Conservation (phyloP, 2,113 vertebrate genomes). For the Megaceryle torquata region DNA sequence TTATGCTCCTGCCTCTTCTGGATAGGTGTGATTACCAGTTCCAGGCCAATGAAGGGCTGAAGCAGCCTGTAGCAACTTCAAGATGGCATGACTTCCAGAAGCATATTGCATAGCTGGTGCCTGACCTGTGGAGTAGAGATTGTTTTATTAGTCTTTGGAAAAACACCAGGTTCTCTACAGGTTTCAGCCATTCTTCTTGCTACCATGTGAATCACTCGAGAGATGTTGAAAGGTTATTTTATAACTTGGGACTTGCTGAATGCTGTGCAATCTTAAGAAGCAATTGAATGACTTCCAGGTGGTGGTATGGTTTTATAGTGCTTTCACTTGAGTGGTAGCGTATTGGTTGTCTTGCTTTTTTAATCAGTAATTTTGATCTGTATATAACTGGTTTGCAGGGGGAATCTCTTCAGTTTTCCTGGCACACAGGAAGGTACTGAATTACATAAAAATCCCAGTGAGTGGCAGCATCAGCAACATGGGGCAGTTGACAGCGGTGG, state of each 20-base stretch:
- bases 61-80: neutral
- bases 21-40: neutral
- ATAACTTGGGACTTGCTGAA: neutral
- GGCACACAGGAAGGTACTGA: conserved; percentile 48
- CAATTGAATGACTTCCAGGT: neutral
- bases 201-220: neutral
- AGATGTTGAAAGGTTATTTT: neutral
- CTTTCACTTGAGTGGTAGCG: neutral
- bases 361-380: neutral
- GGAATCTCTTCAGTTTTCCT: conserved; percentile 71
- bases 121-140: neutral
- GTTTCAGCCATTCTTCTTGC: neutral
- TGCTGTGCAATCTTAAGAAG: neutral
- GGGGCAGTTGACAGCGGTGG: conserved; percentile 43
- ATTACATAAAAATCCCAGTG: conserved; percentile 21
- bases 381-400: conserved; percentile 71
- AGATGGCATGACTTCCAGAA: neutral
- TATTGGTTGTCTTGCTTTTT: neutral
- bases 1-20: neutral
- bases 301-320: neutral
- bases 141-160: neutral
- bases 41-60: neutral
- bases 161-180: neutral
- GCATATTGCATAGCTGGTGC: neutral
- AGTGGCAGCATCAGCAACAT: conserved; percentile 28